These are phyloP conservation scores for Phalangium opilio DNA, from an alignment of 2,888 invertebrate species.

Conservation along the genomic window DNA sequence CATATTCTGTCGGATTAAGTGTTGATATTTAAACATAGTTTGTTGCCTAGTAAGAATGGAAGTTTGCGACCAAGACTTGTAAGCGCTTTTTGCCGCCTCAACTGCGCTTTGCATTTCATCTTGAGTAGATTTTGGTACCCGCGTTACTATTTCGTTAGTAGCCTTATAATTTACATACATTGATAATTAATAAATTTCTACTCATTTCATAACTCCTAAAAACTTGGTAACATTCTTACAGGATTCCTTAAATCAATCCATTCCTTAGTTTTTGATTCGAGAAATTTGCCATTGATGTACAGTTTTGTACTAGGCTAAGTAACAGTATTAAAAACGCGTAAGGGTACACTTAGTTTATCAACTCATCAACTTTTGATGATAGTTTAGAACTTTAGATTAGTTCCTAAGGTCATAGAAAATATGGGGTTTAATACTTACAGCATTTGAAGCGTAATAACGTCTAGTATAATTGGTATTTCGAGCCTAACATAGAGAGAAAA, in stretches of 20 bases:
- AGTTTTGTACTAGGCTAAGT: constrained; percentile 59
- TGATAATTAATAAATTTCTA: background rate
- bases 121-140: constrained; percentile 78
- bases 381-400: too few species aligned
- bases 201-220: background rate
- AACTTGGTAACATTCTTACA: constrained; percentile 30
- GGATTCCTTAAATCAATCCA: constrained; percentile 95
- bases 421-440: too few species aligned
- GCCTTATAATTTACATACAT: constrained; percentile 34
- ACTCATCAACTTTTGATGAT: too few species aligned
- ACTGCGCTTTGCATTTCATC: constrained; percentile 80
- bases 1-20: constrained; percentile 71
- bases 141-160: constrained; percentile 59
- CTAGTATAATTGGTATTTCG: too few species aligned
- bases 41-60: constrained; percentile 86
- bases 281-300: constrained; percentile 84
- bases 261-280: constrained; percentile 77
- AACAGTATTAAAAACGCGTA: too few species aligned
- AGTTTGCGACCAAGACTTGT: constrained; percentile 68
- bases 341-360: too few species aligned
- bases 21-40: constrained; percentile 72
- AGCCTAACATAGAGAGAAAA: too few species aligned
- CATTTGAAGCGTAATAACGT: too few species aligned
- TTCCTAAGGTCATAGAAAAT: too few species aligned
- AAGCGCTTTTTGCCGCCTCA: constrained; percentile 64